A percentile compares a stretch with the other conserved stretches of the same genome.
Evolutionary conservation across 2,888 invertebrate genomes (phyloP).

Genomic region (Ormyrus thymus): DNA sequence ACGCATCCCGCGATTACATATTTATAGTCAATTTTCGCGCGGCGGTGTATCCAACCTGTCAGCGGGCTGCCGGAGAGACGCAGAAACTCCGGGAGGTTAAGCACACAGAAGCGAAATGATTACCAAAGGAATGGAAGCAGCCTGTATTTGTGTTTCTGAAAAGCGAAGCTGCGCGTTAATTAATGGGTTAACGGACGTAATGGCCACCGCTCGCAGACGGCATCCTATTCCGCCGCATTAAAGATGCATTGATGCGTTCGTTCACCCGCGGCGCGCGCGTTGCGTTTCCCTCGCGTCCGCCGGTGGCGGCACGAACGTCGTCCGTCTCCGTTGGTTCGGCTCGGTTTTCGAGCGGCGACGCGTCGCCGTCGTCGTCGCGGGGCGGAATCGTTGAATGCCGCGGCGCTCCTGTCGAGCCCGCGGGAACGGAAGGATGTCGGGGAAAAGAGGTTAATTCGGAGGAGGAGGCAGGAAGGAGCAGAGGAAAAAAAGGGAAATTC

Average conservation of each 20-base stretch:
- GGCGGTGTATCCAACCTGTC: not conserved
- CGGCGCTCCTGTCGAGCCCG: not conserved
- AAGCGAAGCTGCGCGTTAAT: not conserved
- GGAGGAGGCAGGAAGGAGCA: not conserved
- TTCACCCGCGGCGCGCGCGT: slow-evolving; percentile 37
- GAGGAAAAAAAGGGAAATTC: not conserved
- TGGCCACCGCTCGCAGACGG: slow-evolving; percentile 7
- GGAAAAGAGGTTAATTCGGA: slow-evolving; percentile 14
- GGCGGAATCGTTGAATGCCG: too few species aligned
- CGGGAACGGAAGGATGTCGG: not conserved
- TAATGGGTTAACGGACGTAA: slow-evolving; percentile 49
- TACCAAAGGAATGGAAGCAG: slow-evolving; percentile 4
- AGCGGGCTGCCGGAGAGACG: not conserved
- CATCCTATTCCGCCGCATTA: slow-evolving; percentile 10
- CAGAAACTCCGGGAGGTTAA: not conserved
- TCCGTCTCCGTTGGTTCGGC: too few species aligned
- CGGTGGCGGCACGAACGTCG: too few species aligned
- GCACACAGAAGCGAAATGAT: slow-evolving; percentile 13
- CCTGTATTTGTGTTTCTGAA: slow-evolving; percentile 33
- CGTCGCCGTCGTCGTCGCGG: too few species aligned
- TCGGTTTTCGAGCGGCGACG: too few species aligned
- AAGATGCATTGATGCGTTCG: slow-evolving; percentile 45
- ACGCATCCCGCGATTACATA: not conserved
- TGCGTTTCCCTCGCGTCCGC: too few species aligned
- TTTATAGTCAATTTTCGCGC: not conserved